Evolutionary conservation across 2,797 vertebrate genomes (phyloP), one percentile per base, ranked within the genome.

Genomic region (Naso thynnoides): DNA sequence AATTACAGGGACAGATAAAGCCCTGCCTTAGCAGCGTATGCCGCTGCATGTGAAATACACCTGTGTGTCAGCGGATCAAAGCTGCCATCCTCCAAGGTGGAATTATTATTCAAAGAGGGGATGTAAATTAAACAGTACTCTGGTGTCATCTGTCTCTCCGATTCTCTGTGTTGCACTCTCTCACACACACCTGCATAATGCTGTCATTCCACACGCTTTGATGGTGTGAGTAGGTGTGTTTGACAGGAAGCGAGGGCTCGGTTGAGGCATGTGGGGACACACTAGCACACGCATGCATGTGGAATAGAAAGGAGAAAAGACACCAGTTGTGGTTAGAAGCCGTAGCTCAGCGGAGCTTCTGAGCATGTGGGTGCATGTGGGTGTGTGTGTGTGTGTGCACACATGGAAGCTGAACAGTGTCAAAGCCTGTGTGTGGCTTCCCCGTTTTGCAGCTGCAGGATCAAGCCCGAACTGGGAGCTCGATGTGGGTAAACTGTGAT

Each of bases 61-160:
- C 88, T 92, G 91, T 86, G 86, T 92, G 89, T 93, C 81, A 86
- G 71, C 0, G 70, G 89, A 93, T 93, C 90, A 93, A 93, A 93
- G 92, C 68, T 55, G 38, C 62, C 66, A 66, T 77, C 79, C 73
- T 79, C 85, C 64, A 64, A 84, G 89, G 81, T 82, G 84, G 88
- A 89, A 89, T 91, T 83, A 89, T 89, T 87, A 91, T 89, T 86
- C 91, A 89, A 89, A 89, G 88, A 60, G 63, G 23, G 79, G 85
- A 73, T 86, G 87, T 91, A 86, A 88, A 92, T 93, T 87, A 92
- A 93, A 89, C 78, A 82, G 76, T 21, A 54, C 80, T 74, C 72
- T 16, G 63, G 81, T 91, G 88, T 89, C 89, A 85, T 89, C 81
- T 69, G 74, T 85, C 76, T 86, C 33, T 75, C 53, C 2, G 24